Percentiles rank a stretch among this genome's conserved stretches.
phyloP scores from a whole-genome alignment of 2,797 vertebrate genomes.

The Melanotaenia parkinsoni region DNA sequence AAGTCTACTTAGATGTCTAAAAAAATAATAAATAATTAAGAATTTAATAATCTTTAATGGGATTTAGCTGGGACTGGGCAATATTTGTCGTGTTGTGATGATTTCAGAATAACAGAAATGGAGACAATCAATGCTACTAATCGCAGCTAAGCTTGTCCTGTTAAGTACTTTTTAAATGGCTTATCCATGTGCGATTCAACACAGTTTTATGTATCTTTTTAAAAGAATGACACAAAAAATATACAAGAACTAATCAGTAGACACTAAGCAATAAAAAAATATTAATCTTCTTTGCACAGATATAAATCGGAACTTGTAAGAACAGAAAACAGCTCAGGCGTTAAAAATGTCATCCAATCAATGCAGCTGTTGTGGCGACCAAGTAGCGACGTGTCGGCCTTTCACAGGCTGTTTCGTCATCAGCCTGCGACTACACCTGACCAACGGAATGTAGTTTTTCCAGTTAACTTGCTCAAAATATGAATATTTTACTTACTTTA shows the following conservation, averaged over 20 bases:
- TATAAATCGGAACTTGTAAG: not conserved
- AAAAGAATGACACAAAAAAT: not conserved
- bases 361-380: constrained; percentile 50
- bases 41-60: no score
- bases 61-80: no score
- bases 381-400: constrained; percentile 73
- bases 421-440: constrained; percentile 37
- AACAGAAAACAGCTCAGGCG: not conserved
- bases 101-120: not conserved
- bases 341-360: constrained; percentile 68
- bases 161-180: no score
- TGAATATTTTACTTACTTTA: accelerated
- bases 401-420: constrained; percentile 70
- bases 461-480: not conserved
- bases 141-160: not conserved
- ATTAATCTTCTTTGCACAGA: not conserved
- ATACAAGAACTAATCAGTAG: not conserved
- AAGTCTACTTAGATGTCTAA: no score
- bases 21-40: no score
- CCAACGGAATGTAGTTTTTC: constrained; percentile 54
- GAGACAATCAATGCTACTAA: not conserved
- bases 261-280: not conserved
- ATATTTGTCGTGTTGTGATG: not conserved
- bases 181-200: no score
- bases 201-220: no score